Evolutionary conservation across 2,113 vertebrate species (phyloP).

Genomic region (Caranx ignobilis): DNA sequence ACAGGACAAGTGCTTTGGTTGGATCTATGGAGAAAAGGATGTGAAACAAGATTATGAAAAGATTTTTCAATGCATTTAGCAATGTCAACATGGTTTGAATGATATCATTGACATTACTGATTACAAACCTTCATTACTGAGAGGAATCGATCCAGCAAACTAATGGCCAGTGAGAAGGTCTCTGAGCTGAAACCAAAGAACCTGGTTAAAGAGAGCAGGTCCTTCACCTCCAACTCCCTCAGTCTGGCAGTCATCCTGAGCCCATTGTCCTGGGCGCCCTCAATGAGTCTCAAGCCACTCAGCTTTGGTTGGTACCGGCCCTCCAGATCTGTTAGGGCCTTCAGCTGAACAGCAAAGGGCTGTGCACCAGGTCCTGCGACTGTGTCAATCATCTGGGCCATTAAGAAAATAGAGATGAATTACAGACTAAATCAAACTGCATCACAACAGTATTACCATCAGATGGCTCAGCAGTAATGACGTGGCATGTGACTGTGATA

Average conservation of each 20-base stretch:
- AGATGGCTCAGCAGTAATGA: not conserved
- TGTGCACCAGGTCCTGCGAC: conserved; percentile 76
- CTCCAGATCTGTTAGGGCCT: conserved; percentile 89
- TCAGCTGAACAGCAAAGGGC: conserved; percentile 88
- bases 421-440: not conserved
- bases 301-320: conserved; percentile 90
- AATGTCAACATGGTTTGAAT: not conserved
- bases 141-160: conserved; percentile 93
- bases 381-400: conserved; percentile 91
- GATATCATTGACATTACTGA: not conserved
- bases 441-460: not conserved
- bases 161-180: conserved; percentile 93
- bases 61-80: not conserved
- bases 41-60: not conserved
- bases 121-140: conserved; percentile 93
- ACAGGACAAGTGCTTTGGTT: conserved; percentile 95
- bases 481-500: too few species aligned
- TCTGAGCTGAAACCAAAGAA: conserved; percentile 95
- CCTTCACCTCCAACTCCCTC: conserved; percentile 93
- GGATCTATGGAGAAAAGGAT: conserved; percentile 84
- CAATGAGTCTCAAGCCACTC: conserved; percentile 90
- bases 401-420: conserved; percentile 9
- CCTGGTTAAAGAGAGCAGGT: conserved; percentile 92
- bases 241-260: conserved; percentile 91
- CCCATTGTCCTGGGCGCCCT: conserved; percentile 91